Evolutionary conservation across 2,797 vertebrate species (phyloP), one percentile per base, ranked within the genome.

Genomic region (Macropodus opercularis): DNA sequence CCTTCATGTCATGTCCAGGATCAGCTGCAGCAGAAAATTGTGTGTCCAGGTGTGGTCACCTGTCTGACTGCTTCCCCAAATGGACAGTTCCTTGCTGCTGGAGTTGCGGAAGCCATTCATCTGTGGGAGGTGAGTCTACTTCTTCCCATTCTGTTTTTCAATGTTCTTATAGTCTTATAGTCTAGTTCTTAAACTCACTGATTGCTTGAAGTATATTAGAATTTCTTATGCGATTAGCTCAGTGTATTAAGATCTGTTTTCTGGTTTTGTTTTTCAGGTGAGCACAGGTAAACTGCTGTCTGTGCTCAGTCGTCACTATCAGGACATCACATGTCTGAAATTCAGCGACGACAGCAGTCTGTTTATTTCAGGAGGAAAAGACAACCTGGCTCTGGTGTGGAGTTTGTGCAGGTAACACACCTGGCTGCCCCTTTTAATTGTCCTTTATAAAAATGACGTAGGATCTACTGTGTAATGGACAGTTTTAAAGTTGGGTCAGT

Each of bases 11-110:
- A 3, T 39, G 8, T 56, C 47, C 73, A 99, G 97, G 97, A 99
- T 63, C 97, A 98, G 85, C 92, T 98, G 36, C 97, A 98, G 84
- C 97, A 98, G 91, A 99, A 98, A 86, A 95, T 99, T 11, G 89
- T 97, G 22, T 98, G 97, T 72, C 96, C 97, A 0, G 97, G 95
- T 50, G 91, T 94, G 0, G 94, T 99, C 48, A 96, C 94, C 42
- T 97, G 95, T 83, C 86, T 99, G 62, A 92, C 93, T 0, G 84
- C 95, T 0, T 94, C 96, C 4, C 94, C 95, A 40, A 92, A 95
- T 0, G 95, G 96, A 2, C 91, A 95, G 26, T 96, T 96, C 50
- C 67, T 99, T 3, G 64, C 95, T 49, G 96, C 94, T 0, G 97
- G 96, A 0, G 94, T 99, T 0, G 88, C 91, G 0, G 96, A 98